Evolutionary conservation across 1,140 invertebrate species (phyloP).

Genomic region (Sarcophaga peregrina): DNA sequence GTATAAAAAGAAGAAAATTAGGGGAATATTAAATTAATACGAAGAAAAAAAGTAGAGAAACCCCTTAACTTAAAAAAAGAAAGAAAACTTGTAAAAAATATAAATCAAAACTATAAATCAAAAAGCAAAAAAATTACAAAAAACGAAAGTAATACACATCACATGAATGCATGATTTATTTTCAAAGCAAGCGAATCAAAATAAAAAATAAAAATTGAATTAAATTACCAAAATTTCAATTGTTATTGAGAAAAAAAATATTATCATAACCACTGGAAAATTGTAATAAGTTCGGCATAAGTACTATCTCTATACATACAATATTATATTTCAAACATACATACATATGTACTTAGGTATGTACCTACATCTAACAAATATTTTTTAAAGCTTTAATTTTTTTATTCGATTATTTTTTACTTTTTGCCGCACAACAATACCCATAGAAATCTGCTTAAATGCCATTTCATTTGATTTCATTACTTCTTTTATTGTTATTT

Average conservation of each 20-base stretch:
- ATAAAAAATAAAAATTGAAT: not conserved
- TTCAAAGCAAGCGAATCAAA: not conserved
- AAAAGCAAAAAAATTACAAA: not conserved
- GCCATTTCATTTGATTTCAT: no score
- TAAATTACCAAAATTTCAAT: no score
- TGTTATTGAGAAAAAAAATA: no score
- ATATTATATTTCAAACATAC: no score
- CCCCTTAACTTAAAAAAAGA: conserved; percentile 13
- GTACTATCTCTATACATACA: not conserved
- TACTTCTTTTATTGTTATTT: no score
- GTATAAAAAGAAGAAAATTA: not conserved
- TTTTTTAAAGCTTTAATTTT: no score
- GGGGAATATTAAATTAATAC: not conserved
- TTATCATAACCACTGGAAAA: no score
- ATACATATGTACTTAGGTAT: no score
- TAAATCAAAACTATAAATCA: not conserved
- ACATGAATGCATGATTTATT: not conserved
- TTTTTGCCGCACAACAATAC: no score
- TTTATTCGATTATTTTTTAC: no score
- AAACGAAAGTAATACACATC: conserved; percentile 4
- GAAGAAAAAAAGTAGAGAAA: not conserved
- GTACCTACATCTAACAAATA: no score
- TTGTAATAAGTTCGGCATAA: not conserved
- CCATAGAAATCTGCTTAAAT: no score
- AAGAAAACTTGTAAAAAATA: not conserved